Base-by-base conservation (phyloP, 1,140 invertebrate species). In the Riptortus pedestris region DNA sequence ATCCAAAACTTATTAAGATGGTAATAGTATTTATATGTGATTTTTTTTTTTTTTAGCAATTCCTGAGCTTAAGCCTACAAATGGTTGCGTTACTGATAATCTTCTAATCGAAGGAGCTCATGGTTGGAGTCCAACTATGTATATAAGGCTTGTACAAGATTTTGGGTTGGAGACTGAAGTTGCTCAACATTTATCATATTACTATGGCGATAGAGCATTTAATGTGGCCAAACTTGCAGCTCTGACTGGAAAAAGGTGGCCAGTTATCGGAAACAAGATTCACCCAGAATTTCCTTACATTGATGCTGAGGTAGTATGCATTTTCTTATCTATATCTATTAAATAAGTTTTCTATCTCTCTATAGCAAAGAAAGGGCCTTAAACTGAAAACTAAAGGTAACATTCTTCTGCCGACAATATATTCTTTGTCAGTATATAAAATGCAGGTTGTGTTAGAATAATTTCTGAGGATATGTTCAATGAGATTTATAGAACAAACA, bases 231-330 rank as follows among this genome's bases (percentile, higher is more conserved):
- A 98, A 77, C 84, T 98, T 82, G 93, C 93, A 12, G 80, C 88
- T 28, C 79, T 98, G 55, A 99, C 96, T 16, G 96, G 96, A 31
- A 93, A 96, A 78, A 79, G 93, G 59, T 98, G 94, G 94, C 90
- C 90, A 5, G 91, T 98, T 66, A 94, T 98, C 68, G 97, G 97
- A 58, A 88, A 89, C 69, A 88, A 95, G 72, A 79, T 99, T 33
- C 96, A 99, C 77, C 90, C 92, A 16, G 94, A 98, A 76, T 99
- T 97, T 74, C 96, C 96, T 0, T 99, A 99, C 73, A 93, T 99
- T 71, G 96, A 98, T 74, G 96, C 95, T 18, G 96, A 99, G 81
- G 92, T 96, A 59, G 33, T 7, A 38, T 14, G n/a, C n/a, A n/a
- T n/a, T 11, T 43, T 43, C n/a, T 11, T 11, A n/a, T 11, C 38